Conservation (phyloP, 2,888 invertebrate species). For the Oscheius sp. region DNA sequence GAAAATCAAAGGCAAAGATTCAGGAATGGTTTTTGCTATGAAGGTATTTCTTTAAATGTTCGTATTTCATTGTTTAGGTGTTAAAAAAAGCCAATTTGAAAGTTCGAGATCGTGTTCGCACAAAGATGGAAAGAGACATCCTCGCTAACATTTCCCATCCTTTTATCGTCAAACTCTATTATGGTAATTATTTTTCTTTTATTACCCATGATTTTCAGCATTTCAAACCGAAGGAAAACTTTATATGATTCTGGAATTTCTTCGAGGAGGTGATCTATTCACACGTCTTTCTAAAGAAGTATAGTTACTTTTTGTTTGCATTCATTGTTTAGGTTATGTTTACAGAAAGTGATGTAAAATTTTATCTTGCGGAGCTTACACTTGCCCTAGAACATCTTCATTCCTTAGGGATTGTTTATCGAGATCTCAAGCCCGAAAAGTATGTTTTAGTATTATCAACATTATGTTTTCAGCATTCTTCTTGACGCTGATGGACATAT, state of each 20-base stretch:
- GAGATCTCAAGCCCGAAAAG: conserved; percentile 98
- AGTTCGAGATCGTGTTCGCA: conserved; percentile 81
- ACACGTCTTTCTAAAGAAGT: conserved; percentile 95
- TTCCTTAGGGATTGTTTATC: conserved; percentile 93
- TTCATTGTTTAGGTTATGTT: conserved; percentile 89
- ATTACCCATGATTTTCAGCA: conserved; percentile 79
- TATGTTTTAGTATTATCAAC: conserved; percentile 70
- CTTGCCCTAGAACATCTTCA: conserved; percentile 96
- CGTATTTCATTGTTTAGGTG: conserved; percentile 73
- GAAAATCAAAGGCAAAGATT: conserved; percentile 90
- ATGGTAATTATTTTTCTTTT: conserved; percentile 75
- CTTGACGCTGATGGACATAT: conserved; percentile 95
- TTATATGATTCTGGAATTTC: conserved; percentile 95
- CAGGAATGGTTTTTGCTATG: conserved; percentile 96
- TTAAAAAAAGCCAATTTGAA: conserved; percentile 96
- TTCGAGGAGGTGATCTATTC: conserved; percentile 94
- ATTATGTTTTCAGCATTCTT: conserved; percentile 76
- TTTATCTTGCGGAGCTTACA: conserved; percentile 96
- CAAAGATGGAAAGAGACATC: conserved; percentile 98
- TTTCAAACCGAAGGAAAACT: conserved; percentile 99
- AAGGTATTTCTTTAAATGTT: conserved; percentile 82
- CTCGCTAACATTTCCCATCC: conserved; percentile 97
- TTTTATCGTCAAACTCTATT: conserved; percentile 96
- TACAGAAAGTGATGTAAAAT: conserved; percentile 99
- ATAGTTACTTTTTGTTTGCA: neutral